Evolutionary conservation across 2,797 vertebrate species (phyloP).

Genomic region (Valencia hispanica): DNA sequence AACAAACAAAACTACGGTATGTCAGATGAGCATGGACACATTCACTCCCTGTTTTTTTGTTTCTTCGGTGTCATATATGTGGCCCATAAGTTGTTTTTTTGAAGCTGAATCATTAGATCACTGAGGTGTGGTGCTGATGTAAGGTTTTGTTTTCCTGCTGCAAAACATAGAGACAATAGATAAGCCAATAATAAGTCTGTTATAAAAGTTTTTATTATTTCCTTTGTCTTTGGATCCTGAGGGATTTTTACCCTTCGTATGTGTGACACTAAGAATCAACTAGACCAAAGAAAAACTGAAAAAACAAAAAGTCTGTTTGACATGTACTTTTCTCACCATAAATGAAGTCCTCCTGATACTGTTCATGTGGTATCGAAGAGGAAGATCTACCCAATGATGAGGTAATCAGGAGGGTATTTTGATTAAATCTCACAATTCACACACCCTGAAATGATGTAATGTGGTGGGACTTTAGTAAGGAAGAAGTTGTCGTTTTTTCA

Average conservation of each 20-base stretch:
- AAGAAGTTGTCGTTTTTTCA: conserved; percentile 74
- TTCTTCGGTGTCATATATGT: conserved; percentile 47
- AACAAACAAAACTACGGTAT: conserved; percentile 63
- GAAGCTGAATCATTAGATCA: conserved; percentile 29
- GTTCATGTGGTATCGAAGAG: conserved; percentile 61
- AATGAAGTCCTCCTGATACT: conserved; percentile 65
- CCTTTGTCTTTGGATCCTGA: neutral
- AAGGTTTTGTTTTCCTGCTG: conserved; percentile 40
- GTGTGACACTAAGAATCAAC: conserved; percentile 12
- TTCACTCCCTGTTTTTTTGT: conserved; percentile 46
- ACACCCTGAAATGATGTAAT: conserved; percentile 78
- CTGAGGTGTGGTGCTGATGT: conserved; percentile 61
- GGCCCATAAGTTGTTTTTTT: conserved; percentile 32
- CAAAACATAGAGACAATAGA: conserved; percentile 10
- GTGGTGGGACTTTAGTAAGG: conserved; percentile 61
- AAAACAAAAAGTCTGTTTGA: conserved; percentile 63
- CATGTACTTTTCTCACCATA: conserved; percentile 45
- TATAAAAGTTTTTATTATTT: neutral
- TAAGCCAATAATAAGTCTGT: conserved; percentile 1
- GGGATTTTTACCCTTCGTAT: conserved; percentile 13
- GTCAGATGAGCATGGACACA: conserved; percentile 36
- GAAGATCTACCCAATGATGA: conserved; percentile 68
- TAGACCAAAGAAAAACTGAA: neutral
- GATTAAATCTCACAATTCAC: conserved; percentile 72
- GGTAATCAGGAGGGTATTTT: conserved; percentile 76